Conservation (phyloP, 2,888 invertebrate genomes). For the Seira ritae region DNA sequence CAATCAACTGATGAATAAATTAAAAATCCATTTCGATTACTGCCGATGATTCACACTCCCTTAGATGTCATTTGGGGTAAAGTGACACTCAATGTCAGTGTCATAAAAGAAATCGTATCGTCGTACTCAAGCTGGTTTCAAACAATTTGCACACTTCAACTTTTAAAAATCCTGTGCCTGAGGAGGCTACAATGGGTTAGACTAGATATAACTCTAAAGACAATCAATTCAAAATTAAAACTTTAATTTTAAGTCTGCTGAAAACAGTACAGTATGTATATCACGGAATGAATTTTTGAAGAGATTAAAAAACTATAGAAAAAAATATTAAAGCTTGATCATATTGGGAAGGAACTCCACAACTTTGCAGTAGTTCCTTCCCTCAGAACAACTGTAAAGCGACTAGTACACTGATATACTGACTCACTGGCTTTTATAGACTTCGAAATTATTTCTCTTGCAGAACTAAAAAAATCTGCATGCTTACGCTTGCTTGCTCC, state of each 20-base stretch:
- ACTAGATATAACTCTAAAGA: constrained; percentile 49
- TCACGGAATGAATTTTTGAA: too few species aligned
- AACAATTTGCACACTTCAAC: neutral
- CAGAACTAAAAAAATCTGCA: neutral
- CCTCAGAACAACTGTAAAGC: constrained; percentile 59
- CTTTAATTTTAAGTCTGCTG: neutral
- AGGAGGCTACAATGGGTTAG: constrained; percentile 29
- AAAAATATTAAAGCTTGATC: neutral
- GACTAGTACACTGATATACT: constrained; percentile 40
- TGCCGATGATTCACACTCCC: neutral
- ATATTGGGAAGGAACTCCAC: constrained; percentile 54
- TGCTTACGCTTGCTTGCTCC: neutral
- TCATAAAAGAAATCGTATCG: neutral
- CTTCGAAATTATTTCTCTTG: neutral
- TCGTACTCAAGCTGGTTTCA: neutral
- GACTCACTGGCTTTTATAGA: constrained; percentile 42
- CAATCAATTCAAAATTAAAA: constrained; percentile 1
- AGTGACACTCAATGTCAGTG: constrained; percentile 35
- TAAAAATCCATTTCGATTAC: neutral
- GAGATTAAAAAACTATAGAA: constrained; percentile 12
- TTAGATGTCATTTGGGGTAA: constrained; percentile 22
- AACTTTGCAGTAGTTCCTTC: constrained; percentile 45
- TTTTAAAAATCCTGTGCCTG: neutral
- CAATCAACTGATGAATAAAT: neutral
- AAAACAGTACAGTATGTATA: too few species aligned